Evolutionary conservation across 1,140 invertebrate genomes (phyloP), one percentile per base, ranked within the genome.

Genomic region (Thaumatotibia leucotreta): DNA sequence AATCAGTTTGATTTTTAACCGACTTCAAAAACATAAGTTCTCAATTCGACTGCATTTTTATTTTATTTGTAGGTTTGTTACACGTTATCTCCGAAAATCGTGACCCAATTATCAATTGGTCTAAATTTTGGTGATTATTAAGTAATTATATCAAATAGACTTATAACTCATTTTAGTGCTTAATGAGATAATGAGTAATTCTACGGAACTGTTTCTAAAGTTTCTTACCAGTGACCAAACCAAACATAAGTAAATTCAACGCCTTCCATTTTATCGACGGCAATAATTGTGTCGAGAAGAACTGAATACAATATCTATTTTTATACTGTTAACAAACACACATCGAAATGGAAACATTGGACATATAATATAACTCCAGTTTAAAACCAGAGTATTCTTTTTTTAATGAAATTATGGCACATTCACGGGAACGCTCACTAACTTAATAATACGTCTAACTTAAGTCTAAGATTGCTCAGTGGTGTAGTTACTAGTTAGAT

Each of bases 381-480:
- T 61, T 27, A 45, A 23, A 58, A 58, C 14, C 24, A 24, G 27
- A 58, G 5, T 45, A 17, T 39, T 39, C 4, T 50, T 52, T 58
- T 58, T 58, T 14, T 29, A 58, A 58, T 14, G 29, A 58, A 58
- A 31, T 27, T 9, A 58, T 58, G 52, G 52, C 52, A 58, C 52
- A 58, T 58, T 58, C 52, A 27, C 24, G 52, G 52, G 23, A 27
- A 67, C 75, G 65, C 52, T 74, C 50, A 66, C 71, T 76, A 76
- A 71, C 61, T 65, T 72, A n/a, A n/a, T 69, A 69, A 65, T 66
- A 70, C 66, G 39, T 32, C 64, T 68, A 77, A 78, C 67, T 70
- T 74, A 69, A 66, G n/a, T 69, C 73, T 77, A 81, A 65, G 5
- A 9, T 8, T 20, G 8, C 20, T 17, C 17, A 45, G 39, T 45